Percentiles rank a stretch among this genome's conserved stretches.
Evolutionary conservation across 2,888 invertebrate species (phyloP).

Genomic region (Chrysina gloriosa): DNA sequence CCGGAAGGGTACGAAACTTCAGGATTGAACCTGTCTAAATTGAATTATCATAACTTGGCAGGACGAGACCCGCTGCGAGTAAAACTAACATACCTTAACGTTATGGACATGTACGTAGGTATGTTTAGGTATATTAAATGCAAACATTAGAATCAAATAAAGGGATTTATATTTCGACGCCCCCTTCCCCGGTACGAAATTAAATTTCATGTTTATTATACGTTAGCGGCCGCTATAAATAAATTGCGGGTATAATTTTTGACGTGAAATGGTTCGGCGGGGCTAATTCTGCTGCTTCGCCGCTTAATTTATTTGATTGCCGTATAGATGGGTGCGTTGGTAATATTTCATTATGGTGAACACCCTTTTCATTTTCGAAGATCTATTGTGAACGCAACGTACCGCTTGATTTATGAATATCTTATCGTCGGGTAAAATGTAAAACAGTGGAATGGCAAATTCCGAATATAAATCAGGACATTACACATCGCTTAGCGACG

Average conservation of each 20-base stretch:
- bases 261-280: constrained; percentile 18
- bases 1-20: no score
- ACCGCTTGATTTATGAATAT: constrained; percentile 36
- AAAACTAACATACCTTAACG: no score
- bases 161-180: no score
- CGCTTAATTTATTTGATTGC: constrained; percentile 34
- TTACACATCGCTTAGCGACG: constrained; percentile 20
- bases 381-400: constrained; percentile 34
- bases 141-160: no score
- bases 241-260: constrained; percentile 29
- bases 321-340: constrained; percentile 32
- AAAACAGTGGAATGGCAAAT: constrained; percentile 39
- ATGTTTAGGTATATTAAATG: no score
- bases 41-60: no score
- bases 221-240: background rate
- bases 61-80: no score
- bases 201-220: background rate
- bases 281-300: constrained; percentile 10
- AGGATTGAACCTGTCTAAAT: no score
- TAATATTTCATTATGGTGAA: constrained; percentile 38
- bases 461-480: constrained; percentile 37
- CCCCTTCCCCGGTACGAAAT: no score
- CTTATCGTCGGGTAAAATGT: constrained; percentile 36
- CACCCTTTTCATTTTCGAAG: constrained; percentile 38
- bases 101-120: no score